These are phyloP conservation scores for Campoletis sonorensis DNA, from an alignment of 1,140 invertebrate genomes.

Conservation along the genomic window DNA sequence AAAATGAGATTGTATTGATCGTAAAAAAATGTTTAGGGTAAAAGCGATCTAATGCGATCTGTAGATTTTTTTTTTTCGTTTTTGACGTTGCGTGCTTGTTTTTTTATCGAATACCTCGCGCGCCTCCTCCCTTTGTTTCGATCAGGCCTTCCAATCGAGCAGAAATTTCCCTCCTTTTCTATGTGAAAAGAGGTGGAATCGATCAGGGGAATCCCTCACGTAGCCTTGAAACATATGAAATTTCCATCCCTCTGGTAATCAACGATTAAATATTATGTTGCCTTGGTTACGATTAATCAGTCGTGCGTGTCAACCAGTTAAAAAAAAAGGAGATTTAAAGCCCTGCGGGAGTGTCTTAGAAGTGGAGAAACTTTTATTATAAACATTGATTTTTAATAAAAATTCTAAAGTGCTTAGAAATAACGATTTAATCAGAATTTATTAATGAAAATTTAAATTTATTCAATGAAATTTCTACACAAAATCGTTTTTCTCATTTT, in stretches of 20 bases:
- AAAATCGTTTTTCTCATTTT: too few species aligned
- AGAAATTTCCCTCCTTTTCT: neutral
- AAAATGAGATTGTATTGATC: too few species aligned
- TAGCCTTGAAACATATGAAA: constrained; percentile 14
- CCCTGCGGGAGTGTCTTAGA: neutral
- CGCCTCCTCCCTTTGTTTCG: neutral
- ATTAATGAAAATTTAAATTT: too few species aligned
- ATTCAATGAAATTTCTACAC: too few species aligned
- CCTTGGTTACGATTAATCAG: neutral
- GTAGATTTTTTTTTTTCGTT: neutral
- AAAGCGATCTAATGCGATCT: too few species aligned
- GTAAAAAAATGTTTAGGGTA: too few species aligned
- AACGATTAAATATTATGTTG: neutral
- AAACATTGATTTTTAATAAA: neutral
- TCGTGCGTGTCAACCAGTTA: neutral
- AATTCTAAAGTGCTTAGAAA: neutral
- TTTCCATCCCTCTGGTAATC: constrained; percentile 13
- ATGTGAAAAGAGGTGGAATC: neutral
- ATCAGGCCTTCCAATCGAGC: neutral
- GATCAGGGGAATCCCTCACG: neutral
- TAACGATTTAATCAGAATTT: too few species aligned
- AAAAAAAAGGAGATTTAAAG: neutral
- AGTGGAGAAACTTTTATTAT: neutral
- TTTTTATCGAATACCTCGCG: neutral
- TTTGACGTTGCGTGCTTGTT: neutral